phyloP scores from a whole-genome alignment of 2,797 vertebrate species.

The Falco rusticolus region DNA sequence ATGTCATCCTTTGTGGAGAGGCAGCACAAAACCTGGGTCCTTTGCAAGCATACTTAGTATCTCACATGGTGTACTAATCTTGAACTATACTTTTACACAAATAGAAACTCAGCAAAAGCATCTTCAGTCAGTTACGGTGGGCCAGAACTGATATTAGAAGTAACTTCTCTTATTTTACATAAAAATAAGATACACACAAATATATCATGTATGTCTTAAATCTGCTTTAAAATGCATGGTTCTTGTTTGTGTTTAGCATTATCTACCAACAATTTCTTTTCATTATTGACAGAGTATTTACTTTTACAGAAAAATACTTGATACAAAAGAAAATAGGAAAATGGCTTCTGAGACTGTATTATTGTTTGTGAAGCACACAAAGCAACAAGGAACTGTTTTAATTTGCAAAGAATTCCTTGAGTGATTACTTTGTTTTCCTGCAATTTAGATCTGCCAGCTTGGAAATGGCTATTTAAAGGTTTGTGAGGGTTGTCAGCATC shows the following conservation, averaged over 20 bases:
- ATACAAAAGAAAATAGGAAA: not conserved
- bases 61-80: not conserved
- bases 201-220: not conserved
- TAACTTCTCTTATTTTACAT: not conserved
- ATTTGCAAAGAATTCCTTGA: constrained; percentile 57
- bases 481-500: constrained; percentile 56
- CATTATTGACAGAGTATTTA: not conserved
- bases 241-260: not conserved
- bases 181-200: not conserved
- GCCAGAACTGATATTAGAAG: not conserved
- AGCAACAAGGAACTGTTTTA: constrained; percentile 48
- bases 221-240: not conserved
- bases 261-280: not conserved
- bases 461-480: constrained; percentile 66
- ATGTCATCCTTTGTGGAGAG: not conserved
- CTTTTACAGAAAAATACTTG: not conserved
- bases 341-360: not conserved
- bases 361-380: constrained; percentile 27
- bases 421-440: constrained; percentile 59
- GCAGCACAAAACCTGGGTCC: not conserved
- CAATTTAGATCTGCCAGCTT: constrained; percentile 55
- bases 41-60: not conserved
- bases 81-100: not conserved
- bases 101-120: not conserved
- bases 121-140: not conserved